Base-by-base conservation (phyloP, 2,888 invertebrate genomes). In the Operophtera brumata region DNA sequence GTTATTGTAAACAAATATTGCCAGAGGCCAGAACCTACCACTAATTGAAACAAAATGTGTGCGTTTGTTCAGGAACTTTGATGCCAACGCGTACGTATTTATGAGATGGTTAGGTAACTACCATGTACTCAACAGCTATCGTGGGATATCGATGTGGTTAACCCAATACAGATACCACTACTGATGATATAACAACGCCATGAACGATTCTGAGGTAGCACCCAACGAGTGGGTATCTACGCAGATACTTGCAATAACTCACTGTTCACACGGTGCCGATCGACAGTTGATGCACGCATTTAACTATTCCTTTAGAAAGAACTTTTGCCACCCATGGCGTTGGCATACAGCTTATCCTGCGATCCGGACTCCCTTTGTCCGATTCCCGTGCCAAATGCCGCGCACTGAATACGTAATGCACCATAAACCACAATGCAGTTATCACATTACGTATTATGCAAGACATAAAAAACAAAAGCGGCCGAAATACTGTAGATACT, bases 381-480 rank as follows among this genome's bases (percentile, higher is more conserved):
- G 70, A 68, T 70, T 71, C 77, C 79, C 73, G 80, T 82, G 82
- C 80, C 84, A 84, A 84, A 80, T 74, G 78, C 72, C 72, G 66
- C 69, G 72, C 66, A 65, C 67, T 74, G 86, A 81, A 86, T 87
- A 84, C 83, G 52, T 77, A 85, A 83, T 81, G 73, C 67, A 71
- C 55, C 60, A 58, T 46, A 63, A 34, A 44, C 64, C 59, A 71
- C 67, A 69, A 54, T 67, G 65, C 69, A 70, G 59, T 55, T 51
- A 52, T 54, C 61, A 65, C 67, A 75, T 82, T 75, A 20, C 2
- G 20, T 20, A 71, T 75, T 72, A 84, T 82, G 77, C 83, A 67
- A 72, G 70, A 68, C 78, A 78, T 78, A 77, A 80, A 78, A 75
- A 76, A 67, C 78, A 78, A 81, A 77, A 72, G 78, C 75, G 64